Evolutionary conservation across 2,113 vertebrate genomes (phyloP).

Genomic region (Cryptomyrus ogoouensis): DNA sequence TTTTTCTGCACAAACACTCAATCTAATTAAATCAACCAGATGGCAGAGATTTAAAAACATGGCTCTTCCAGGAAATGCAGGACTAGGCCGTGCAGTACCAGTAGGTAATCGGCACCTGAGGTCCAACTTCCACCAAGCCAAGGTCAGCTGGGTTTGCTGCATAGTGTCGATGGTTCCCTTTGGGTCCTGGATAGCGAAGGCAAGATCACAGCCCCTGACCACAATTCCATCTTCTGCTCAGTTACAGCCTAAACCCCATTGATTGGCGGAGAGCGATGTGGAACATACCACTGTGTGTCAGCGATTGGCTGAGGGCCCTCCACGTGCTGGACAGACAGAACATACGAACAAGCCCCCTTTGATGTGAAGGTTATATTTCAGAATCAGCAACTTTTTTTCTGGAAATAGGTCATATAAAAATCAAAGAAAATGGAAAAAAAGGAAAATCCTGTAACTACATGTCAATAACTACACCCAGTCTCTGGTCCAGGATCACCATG

Average conservation of each 20-base stretch:
- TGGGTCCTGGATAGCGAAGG: not conserved
- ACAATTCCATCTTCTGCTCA: not conserved
- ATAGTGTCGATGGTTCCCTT: not conserved
- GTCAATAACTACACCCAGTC: conserved; percentile 28
- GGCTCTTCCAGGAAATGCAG: not conserved
- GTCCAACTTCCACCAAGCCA: not conserved
- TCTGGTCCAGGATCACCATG: not conserved
- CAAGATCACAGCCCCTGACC: not conserved
- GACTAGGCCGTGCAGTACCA: not conserved
- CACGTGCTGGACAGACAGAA: conserved; percentile 30
- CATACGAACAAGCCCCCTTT: conserved; percentile 41
- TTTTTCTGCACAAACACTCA: conserved; percentile 5
- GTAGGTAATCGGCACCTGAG: not conserved
- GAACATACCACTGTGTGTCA: not conserved
- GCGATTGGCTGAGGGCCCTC: not conserved
- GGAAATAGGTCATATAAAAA: conserved; percentile 62
- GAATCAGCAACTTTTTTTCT: conserved; percentile 52
- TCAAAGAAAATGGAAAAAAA: conserved; percentile 48
- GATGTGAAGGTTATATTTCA: conserved; percentile 67
- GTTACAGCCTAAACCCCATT: not conserved
- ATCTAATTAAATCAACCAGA: conserved; percentile 5
- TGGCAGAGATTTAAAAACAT: not conserved
- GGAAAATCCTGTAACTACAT: conserved; percentile 53
- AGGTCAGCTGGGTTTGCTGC: not conserved
- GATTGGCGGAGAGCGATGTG: not conserved